phyloP scores from a whole-genome alignment of 2,113 vertebrate genomes.

The Noctilio leporinus region DNA sequence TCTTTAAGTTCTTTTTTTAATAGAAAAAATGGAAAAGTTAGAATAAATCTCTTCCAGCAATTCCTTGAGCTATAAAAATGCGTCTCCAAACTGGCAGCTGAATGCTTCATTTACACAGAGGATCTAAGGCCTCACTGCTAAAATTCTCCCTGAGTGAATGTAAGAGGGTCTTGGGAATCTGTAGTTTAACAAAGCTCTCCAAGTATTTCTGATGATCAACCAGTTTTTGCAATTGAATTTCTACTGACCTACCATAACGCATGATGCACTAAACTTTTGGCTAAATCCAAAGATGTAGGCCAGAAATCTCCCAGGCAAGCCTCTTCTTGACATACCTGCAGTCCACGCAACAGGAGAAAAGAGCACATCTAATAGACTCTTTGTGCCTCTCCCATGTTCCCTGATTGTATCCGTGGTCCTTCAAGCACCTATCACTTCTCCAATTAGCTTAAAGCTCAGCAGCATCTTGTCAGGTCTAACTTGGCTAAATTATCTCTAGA shows the following conservation, averaged over 20 bases:
- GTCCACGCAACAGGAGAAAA: neutral
- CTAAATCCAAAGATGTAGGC: neutral
- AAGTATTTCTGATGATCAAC: neutral
- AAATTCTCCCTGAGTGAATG: neutral
- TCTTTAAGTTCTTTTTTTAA: neutral
- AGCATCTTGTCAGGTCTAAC: neutral
- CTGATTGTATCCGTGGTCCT: neutral
- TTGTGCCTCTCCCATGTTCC: neutral
- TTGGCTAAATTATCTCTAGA: conserved; percentile 19
- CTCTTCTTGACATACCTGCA: neutral
- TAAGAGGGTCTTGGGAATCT: neutral
- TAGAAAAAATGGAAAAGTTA: neutral
- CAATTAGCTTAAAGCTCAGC: neutral
- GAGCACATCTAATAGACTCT: neutral
- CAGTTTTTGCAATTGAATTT: neutral
- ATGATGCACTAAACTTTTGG: neutral
- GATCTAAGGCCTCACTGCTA: neutral
- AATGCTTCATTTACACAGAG: neutral
- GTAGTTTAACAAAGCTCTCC: neutral
- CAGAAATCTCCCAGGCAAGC: neutral
- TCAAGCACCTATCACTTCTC: neutral
- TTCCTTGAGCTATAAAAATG: neutral
- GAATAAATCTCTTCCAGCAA: neutral
- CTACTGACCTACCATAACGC: neutral
- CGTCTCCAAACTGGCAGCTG: neutral